phyloP scores from a whole-genome alignment of 2,797 vertebrate genomes.

The Nyctalus aviator region DNA sequence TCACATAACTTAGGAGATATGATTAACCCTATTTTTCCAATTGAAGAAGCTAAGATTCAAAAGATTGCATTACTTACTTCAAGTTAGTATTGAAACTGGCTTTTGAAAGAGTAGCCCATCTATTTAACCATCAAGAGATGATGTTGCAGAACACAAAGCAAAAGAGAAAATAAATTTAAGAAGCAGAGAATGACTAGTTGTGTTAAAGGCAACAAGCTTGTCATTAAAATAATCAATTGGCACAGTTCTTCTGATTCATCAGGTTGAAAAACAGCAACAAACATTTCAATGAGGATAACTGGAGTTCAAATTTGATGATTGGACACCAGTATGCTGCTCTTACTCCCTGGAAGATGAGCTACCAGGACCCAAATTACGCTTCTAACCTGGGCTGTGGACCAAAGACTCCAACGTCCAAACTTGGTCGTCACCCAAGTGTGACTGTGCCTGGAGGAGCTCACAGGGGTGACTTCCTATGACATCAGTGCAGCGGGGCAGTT shows the following conservation, averaged over 20 bases:
- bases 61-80: background rate
- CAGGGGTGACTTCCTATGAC: background rate
- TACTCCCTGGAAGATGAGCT: background rate
- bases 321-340: background rate
- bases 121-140: background rate
- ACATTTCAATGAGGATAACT: background rate
- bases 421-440: background rate
- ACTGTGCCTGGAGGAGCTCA: background rate
- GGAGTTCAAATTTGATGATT: background rate
- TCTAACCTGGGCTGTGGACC: background rate
- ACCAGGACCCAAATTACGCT: background rate
- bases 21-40: background rate
- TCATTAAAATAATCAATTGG: background rate
- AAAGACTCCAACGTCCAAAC: background rate
- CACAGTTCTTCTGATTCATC: background rate
- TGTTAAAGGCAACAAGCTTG: background rate
- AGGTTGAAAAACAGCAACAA: background rate
- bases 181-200: background rate
- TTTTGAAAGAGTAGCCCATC: background rate
- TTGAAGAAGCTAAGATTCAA: background rate
- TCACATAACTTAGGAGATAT: background rate
- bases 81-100: background rate
- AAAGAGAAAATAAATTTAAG: background rate
- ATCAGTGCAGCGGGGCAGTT: background rate
- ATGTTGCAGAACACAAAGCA: background rate